phyloP scores from a whole-genome alignment of 2,888 invertebrate genomes.

The Caenorhabditis auriculariae region DNA sequence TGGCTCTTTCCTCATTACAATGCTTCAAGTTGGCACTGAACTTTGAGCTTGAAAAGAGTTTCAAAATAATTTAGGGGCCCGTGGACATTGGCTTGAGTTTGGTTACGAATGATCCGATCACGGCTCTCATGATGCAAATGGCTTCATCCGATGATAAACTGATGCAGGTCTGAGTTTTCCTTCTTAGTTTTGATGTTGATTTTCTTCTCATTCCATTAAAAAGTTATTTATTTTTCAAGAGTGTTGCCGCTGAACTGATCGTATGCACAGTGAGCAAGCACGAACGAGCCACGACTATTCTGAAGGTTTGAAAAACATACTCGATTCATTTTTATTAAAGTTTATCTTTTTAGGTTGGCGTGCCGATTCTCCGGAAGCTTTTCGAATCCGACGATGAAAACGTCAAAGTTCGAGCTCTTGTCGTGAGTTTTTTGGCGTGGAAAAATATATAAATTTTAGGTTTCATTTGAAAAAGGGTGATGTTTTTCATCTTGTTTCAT shows the following conservation, averaged over 20 bases:
- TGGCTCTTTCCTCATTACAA: conserved; percentile 72
- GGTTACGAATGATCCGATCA: conserved; percentile 75
- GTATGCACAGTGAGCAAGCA: conserved; percentile 95
- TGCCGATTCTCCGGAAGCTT: conserved; percentile 86
- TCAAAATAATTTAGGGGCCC: conserved; percentile 73
- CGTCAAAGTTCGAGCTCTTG: conserved; percentile 73
- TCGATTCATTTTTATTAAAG: neutral
- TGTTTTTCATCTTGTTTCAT: too few relatives aligned
- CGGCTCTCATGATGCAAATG: conserved; percentile 95
- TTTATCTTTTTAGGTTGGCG: conserved; percentile 72
- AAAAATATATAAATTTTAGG: too few relatives aligned
- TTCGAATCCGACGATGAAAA: conserved; percentile 87
- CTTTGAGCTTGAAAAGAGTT: neutral
- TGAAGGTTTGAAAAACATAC: conserved; percentile 31
- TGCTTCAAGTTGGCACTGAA: conserved; percentile 70
- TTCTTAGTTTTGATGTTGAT: neutral
- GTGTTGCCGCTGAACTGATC: conserved; percentile 92
- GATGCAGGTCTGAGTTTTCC: conserved; percentile 70
- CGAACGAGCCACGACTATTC: conserved; percentile 82
- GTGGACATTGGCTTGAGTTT: conserved; percentile 83
- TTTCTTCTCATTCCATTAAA: conserved; percentile 1
- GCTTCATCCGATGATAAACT: conserved; percentile 86
- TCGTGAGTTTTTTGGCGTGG: conserved; percentile 68
- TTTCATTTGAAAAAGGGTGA: too few relatives aligned
- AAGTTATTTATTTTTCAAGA: conserved; percentile 68